These are phyloP conservation scores for Calephelis nemesis DNA, from an alignment of 1,140 invertebrate species.

Conservation along the genomic window DNA sequence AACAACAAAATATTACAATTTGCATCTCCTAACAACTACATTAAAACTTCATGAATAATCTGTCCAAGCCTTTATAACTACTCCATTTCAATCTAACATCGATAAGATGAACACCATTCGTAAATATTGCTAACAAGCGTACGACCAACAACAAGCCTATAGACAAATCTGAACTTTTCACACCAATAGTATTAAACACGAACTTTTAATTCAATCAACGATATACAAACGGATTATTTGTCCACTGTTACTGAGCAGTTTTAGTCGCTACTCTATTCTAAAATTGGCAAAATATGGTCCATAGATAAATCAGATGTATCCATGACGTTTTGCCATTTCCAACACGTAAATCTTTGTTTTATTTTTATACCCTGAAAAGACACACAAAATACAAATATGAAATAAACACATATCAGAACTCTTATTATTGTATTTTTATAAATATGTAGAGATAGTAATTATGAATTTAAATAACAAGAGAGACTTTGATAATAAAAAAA, in stretches of 20 bases:
- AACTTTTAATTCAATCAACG: constrained; percentile 22
- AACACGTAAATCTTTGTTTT: no score
- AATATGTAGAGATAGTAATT: no score
- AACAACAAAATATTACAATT: constrained; percentile 6
- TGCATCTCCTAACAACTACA: constrained; percentile 9
- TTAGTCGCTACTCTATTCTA: constrained; percentile 44
- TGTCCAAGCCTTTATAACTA: constrained; percentile 4
- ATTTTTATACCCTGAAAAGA: no score
- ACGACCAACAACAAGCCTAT: constrained; percentile 27
- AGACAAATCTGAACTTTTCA: constrained; percentile 29
- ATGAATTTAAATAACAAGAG: no score
- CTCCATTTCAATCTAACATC: constrained; percentile 18
- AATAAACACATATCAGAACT: no score
- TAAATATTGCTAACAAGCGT: constrained; percentile 26
- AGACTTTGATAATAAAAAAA: no score
- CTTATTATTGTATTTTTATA: no score
- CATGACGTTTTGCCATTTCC: constrained; percentile 2
- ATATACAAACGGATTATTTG: constrained; percentile 31
- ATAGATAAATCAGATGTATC: constrained; percentile 39
- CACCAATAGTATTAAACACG: constrained; percentile 32
- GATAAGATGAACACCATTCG: constrained; percentile 24
- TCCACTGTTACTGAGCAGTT: constrained; percentile 42
- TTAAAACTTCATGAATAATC: constrained; percentile 16
- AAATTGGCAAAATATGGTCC: constrained; percentile 65
- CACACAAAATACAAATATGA: no score